Percentiles rank a stretch among this genome's conserved stretches.
phyloP scores from a whole-genome alignment of 2,888 invertebrate genomes.

The Schrankia costaestrigalis region DNA sequence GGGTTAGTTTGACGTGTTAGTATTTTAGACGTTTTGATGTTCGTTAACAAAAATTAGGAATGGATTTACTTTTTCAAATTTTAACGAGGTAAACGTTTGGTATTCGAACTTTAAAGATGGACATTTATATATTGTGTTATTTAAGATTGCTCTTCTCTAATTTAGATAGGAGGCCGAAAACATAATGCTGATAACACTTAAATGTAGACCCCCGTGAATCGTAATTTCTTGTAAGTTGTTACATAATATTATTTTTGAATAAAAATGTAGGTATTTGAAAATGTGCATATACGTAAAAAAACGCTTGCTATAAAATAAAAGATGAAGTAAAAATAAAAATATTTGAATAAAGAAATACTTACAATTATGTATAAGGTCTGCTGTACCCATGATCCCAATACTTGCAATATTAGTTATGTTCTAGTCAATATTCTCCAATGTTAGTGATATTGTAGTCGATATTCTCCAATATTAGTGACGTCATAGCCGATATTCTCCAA shows the following conservation, averaged over 20 bases:
- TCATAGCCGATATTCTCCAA: conserved; percentile 1
- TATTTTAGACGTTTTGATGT: conserved; percentile 9
- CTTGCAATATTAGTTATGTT: no score
- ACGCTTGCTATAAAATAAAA: neutral
- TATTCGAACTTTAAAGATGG: no score
- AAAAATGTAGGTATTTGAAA: neutral
- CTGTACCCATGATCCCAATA: conserved; percentile 11
- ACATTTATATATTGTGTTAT: no score
- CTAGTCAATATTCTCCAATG: neutral
- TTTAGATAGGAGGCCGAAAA: no score
- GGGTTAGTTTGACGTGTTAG: conserved; percentile 38
- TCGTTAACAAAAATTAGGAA: no score
- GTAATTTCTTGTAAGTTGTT: no score
- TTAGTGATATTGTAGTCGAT: neutral
- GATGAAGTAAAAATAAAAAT: neutral
- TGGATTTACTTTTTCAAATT: no score
- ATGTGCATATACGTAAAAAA: neutral
- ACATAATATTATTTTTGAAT: no score
- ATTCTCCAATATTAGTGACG: conserved; percentile 28
- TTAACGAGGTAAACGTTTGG: no score
- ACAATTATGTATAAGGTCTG: conserved; percentile 18
- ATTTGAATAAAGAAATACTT: conserved; percentile 25
- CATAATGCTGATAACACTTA: no score
- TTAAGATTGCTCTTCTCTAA: no score
- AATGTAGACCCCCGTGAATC: no score